Evolutionary conservation across 2,113 vertebrate genomes (phyloP), one percentile per base, ranked within the genome.

Genomic region (Hippocampus barbouri): DNA sequence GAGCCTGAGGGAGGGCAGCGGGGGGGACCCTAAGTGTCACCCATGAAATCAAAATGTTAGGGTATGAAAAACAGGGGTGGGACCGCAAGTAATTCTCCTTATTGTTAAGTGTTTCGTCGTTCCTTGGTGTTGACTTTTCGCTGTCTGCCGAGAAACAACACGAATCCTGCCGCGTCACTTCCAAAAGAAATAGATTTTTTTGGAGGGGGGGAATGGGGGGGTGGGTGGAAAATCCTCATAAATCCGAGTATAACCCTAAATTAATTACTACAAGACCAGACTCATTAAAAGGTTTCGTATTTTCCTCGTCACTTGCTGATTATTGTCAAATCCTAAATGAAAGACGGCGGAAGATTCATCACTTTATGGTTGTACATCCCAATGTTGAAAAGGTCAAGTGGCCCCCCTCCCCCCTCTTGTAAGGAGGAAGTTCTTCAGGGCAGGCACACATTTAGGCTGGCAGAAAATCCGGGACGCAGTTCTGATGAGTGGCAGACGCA

Each of bases 41-140:
- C 93, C 93, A 93, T 93, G 92, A 93, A 93, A 93, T 93, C 90
- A 81, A 89, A 89, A 93, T 93, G 91, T 93, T 93, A 93, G 91
- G 92, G 93, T 93, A 88, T 92, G 90, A 93, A 93, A 91, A 93
- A 91, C 88, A 87, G 87, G 90, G 93, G 92, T 87, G 92, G 90
- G 86, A 91, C 89, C 88, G 84, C 87, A 81, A 91, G 93, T 91
- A 93, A 92, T 93, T 91, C 86, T 91, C 88, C 91, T 91, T 90
- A 90, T 93, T 93, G 90, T 91, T 88, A 91, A 90, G 88, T 87
- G 85, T 87, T 38, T 90, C 83, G 66, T 85, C 88, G 66, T 88
- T 85, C 71, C 23, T 78, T 83, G 84, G 83, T 89, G 77, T 87
- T 89, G 87, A 89, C 81, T 88, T 85, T 83, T 74, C 75, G 85